Conservation (phyloP, 2,113 vertebrate species). For the Mus spicilegus region DNA sequence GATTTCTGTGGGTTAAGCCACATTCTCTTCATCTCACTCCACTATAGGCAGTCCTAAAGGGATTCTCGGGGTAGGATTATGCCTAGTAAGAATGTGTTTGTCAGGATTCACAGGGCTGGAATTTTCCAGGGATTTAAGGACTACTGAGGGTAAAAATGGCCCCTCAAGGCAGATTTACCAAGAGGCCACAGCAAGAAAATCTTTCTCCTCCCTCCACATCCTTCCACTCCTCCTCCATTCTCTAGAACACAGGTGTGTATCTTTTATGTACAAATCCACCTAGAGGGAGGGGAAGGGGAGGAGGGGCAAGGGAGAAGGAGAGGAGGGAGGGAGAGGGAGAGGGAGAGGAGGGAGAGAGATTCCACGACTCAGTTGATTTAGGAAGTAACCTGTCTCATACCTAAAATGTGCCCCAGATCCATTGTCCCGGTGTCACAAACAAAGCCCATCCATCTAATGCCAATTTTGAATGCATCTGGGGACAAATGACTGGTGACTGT, state of each 20-base stretch:
- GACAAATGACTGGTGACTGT: not conserved
- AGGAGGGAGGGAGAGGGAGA: not conserved
- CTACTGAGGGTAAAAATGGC: not conserved
- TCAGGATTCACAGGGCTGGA: not conserved
- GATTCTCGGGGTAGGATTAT: not conserved
- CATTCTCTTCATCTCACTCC: not conserved
- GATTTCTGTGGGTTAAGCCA: not conserved
- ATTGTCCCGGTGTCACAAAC: slow-evolving; percentile 10
- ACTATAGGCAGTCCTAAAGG: not conserved
- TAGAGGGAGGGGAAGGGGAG: not conserved
- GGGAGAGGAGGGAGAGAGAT: not conserved
- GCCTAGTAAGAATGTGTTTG: slow-evolving; percentile 6
- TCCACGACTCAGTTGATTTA: not conserved
- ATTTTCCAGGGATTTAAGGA: not conserved
- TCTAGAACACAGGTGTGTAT: not conserved
- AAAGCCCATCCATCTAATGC: not conserved
- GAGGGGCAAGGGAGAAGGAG: not conserved
- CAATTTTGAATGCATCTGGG: not conserved
- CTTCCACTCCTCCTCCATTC: not conserved
- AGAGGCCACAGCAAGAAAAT: not conserved
- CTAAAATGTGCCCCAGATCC: not conserved
- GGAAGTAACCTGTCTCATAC: slow-evolving; percentile 21
- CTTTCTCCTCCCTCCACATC: too few relatives aligned
- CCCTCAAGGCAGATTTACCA: not conserved
- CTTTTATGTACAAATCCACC: not conserved